phyloP scores from a whole-genome alignment of 2,888 invertebrate species.

The Amphipoea lucens region DNA sequence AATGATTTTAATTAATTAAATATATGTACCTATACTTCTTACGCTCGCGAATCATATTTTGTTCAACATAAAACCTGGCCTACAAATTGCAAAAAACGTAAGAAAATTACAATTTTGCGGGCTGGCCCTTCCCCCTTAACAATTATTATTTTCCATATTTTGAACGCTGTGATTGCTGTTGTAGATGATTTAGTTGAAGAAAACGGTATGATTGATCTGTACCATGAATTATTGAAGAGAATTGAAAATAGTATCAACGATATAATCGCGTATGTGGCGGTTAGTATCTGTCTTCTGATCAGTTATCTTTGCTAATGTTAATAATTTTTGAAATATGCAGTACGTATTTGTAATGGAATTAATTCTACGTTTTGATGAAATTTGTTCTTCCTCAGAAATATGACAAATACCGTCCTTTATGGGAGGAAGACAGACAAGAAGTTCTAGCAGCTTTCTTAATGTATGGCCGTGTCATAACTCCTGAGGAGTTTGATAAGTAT shows the following conservation, averaged over 20 bases:
- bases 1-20: no score
- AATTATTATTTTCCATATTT: background rate
- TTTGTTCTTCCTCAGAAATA: constrained; percentile 82
- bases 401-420: constrained; percentile 93
- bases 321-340: background rate
- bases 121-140: no score
- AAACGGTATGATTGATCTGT: constrained; percentile 90
- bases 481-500: constrained; percentile 92
- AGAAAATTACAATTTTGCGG: no score
- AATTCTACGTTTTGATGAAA: background rate
- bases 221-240: constrained; percentile 89
- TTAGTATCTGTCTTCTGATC: constrained; percentile 65
- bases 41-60: no score
- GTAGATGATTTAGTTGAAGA: constrained; percentile 91
- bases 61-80: no score
- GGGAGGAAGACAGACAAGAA: constrained; percentile 94
- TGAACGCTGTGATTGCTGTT: constrained; percentile 32
- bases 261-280: constrained; percentile 81
- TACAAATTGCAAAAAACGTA: no score
- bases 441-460: constrained; percentile 94
- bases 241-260: constrained; percentile 85
- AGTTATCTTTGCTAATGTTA: background rate
- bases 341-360: background rate
- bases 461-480: constrained; percentile 93
- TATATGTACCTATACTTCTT: no score